phyloP scores from a whole-genome alignment of 1,140 invertebrate genomes.

The Dinothrombium tinctorium region DNA sequence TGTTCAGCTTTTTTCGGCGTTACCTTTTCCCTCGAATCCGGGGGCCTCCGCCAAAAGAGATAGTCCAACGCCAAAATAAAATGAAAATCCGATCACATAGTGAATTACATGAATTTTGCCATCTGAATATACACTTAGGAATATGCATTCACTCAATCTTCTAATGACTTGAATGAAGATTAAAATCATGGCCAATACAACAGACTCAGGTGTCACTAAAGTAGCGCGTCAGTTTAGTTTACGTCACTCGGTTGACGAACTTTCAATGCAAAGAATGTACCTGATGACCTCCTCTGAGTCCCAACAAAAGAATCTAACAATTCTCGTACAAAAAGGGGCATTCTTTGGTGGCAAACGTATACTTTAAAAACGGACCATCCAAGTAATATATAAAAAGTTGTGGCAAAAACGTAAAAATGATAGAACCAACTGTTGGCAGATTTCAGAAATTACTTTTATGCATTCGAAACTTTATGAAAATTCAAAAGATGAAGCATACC shows the following conservation, averaged over 20 bases:
- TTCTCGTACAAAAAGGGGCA: slow-evolving; percentile 6
- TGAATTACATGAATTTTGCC: slow-evolving; percentile 49
- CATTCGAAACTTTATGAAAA: background rate
- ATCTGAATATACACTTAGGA: slow-evolving; percentile 48
- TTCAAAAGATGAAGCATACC: background rate
- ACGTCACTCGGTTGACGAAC: background rate
- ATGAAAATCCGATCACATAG: slow-evolving; percentile 42
- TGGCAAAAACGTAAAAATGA: slow-evolving; percentile 18
- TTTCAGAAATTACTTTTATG: too few relatives aligned
- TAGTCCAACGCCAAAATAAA: slow-evolving; percentile 42
- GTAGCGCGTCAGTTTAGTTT: too few relatives aligned
- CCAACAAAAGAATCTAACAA: slow-evolving; percentile 9
- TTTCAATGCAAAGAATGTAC: slow-evolving; percentile 10
- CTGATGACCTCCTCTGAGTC: background rate
- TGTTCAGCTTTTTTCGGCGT: background rate
- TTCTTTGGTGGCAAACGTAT: slow-evolving; percentile 6
- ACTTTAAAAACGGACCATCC: slow-evolving; percentile 2
- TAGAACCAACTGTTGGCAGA: slow-evolving; percentile 16
- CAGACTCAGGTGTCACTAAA: slow-evolving; percentile 26
- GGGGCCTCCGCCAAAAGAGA: slow-evolving; percentile 42
- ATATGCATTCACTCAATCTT: slow-evolving; percentile 42
- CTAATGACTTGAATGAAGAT: slow-evolving; percentile 39
- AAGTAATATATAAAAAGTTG: slow-evolving; percentile 10
- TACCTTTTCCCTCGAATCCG: slow-evolving; percentile 28
- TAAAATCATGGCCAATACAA: slow-evolving; percentile 31